Evolutionary conservation across 2,888 invertebrate species (phyloP), one percentile per base, ranked within the genome.

Genomic region (Lobophora halterata): DNA sequence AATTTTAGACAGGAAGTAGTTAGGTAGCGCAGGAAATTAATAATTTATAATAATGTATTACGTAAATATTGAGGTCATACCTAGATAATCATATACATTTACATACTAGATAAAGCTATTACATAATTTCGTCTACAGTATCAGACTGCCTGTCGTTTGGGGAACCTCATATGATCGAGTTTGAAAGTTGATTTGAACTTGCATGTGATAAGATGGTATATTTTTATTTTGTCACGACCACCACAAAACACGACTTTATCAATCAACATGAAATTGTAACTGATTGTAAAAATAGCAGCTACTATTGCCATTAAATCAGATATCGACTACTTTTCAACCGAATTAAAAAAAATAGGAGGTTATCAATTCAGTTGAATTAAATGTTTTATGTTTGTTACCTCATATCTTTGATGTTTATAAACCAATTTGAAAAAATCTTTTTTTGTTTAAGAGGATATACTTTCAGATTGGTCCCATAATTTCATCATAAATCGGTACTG

Each of bases 101-200:
- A 40, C 28, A 41, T 14, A 21, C n/a, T 29, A 33, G 3, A 6
- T 1, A 17, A 42, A 33, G 10, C 40, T 21, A 26, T 73, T 65
- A 65, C 37, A 36, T 58, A 69, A 73, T 42, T 27, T 19, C 47
- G 66, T 69, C 63, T 70, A 54, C 46, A 41, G 29, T 23, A 19
- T 49, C 63, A 76, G 77, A 76, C 75, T 55, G 75, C 69, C 46
- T 47, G 75, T 58, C 71, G 65, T 46, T 53, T 25, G 23, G 5
- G 25, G 23, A 24, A 14, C 19, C 44, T 38, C 44, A 41, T 49
- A 47, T 38, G 30, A 38, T 30, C 38, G 44, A 49, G 42, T 43
- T 37, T 46, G 23, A 48, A 39, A 35, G 26, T 27, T 44, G 43
- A 46, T 47, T 33, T 31, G 14, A 37, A 44, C 39, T 43, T 20